Evolutionary conservation across 2,797 vertebrate genomes (phyloP).

Genomic region (Artibeus lituratus): DNA sequence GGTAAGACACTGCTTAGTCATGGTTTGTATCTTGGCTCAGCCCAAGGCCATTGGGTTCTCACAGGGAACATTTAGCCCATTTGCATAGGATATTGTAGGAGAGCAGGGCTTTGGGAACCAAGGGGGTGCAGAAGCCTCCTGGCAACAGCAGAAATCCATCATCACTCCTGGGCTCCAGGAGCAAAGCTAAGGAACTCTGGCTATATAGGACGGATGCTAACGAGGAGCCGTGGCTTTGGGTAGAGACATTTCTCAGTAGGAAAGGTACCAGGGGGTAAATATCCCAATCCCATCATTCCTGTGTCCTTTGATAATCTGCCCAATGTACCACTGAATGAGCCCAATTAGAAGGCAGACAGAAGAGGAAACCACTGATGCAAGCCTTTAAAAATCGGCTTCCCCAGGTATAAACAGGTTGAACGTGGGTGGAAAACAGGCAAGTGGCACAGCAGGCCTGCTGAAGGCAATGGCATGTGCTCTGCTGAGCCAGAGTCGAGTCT

Average conservation of each 20-base stretch:
- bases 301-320: background rate
- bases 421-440: background rate
- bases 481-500: background rate
- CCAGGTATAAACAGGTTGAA: background rate
- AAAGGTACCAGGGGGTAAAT: background rate
- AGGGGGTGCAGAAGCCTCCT: accelerated
- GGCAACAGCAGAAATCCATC: background rate
- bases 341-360: background rate
- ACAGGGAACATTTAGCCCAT: background rate
- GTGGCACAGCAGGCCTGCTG: background rate
- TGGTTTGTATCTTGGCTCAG: background rate
- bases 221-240: background rate
- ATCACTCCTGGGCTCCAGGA: background rate
- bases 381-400: background rate
- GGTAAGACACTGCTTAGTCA: background rate
- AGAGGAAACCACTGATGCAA: background rate
- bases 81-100: background rate
- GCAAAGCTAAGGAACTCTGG: background rate
- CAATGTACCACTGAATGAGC: background rate
- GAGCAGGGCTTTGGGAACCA: background rate
- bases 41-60: background rate
- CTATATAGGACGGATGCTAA: accelerated
- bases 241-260: background rate
- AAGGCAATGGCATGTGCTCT: background rate
- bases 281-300: background rate